Evolutionary conservation across 2,888 invertebrate genomes (phyloP).

Genomic region (Lobophora halterata): DNA sequence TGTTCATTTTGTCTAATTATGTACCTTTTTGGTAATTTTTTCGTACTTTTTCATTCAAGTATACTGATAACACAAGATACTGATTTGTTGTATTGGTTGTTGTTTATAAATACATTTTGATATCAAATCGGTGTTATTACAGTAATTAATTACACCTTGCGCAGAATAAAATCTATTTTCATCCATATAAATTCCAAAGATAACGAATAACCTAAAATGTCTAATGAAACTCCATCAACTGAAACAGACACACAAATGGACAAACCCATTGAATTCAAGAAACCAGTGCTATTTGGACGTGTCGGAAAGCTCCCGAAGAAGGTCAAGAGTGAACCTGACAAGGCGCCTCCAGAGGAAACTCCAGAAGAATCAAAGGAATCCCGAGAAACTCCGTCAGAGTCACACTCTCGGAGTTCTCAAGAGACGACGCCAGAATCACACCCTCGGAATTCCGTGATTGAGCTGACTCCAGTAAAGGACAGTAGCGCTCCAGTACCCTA

Average conservation of each 20-base stretch:
- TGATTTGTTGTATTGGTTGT: too few relatives aligned
- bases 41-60: too few relatives aligned
- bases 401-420: conserved; percentile 39
- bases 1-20: too few relatives aligned
- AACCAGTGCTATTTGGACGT: conserved; percentile 76
- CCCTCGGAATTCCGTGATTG: too few relatives aligned
- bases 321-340: conserved; percentile 43
- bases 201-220: conserved; percentile 34
- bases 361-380: conserved; percentile 23
- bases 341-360: conserved; percentile 31
- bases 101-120: too few relatives aligned
- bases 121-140: too few relatives aligned
- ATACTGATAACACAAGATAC: too few relatives aligned
- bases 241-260: conserved; percentile 37
- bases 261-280: conserved; percentile 64
- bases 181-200: too few relatives aligned
- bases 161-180: too few relatives aligned
- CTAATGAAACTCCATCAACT: conserved; percentile 32
- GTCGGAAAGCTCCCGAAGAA: conserved; percentile 77
- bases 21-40: too few relatives aligned
- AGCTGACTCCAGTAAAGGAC: conserved; percentile 48
- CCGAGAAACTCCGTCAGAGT: conserved; percentile 31
- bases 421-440: conserved; percentile 53
- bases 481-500: conserved; percentile 81
- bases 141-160: too few relatives aligned